Base-by-base conservation (phyloP, 2,113 vertebrate species). In the Daubentonia madagascariensis region DNA sequence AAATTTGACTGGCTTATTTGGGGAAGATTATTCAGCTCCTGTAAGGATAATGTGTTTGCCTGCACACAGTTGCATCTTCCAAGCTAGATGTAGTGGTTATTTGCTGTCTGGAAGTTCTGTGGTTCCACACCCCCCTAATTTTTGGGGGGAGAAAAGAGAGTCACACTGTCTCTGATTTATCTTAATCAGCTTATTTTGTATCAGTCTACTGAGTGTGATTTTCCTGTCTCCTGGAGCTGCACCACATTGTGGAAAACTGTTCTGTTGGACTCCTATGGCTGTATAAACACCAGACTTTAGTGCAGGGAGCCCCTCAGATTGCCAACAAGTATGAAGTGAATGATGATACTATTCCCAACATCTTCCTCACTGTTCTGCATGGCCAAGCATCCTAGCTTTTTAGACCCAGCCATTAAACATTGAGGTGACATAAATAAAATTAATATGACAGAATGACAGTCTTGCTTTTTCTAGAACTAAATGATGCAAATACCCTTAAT, bases 401-500 rank as follows among this genome's bases (percentile, higher is more conserved):
- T 70, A 96, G 89, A 92, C 1, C 30, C 63, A 94, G 25, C 8
- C 78, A 91, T 94, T 94, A 96, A 97, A 92, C 59, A 91, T 88
- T 91, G 95, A 80, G 32, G 54, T 97, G 76, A 93, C 89, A 98
- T 78, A 97, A 96, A 96, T 76, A 90, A 95, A 98, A 87, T 96
- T 96, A 96, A 91, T 95, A 85, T 95, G 93, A 94, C 89, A 98
- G 80, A 96, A 97, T 95, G 94, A 89, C 93, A 97, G 73, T 94
- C 78, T 96, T 48, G 11, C 78, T 96, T 97, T 98, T 86, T 22
- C 89, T 95, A 91, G 78, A 93, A 93, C 59, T 97, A 96, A 97
- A 84, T 91, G 96, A 98, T 94, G 93, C 91, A 97, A 97, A 97
- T 96, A 63, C 22, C 52, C 88, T 97, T 98, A 98, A 97, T 97